Conservation (phyloP, 1,140 invertebrate species). For the Polypedilum vanderplanki region DNA sequence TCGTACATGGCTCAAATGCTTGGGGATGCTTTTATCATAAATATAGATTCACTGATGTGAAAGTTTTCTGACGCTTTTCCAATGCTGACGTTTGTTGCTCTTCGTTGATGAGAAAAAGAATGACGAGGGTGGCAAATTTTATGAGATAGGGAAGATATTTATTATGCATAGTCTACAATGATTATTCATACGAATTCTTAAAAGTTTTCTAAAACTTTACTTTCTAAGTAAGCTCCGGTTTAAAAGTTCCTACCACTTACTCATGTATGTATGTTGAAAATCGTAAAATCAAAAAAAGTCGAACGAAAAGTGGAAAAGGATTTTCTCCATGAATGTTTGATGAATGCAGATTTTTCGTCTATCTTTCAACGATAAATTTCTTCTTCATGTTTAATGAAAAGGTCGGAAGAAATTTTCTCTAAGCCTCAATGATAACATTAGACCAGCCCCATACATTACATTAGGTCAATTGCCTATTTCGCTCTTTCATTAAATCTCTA, state of each 20-base stretch:
- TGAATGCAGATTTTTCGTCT: not conserved
- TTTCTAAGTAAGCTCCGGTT: no score
- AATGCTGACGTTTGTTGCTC: not conserved
- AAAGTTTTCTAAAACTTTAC: no score
- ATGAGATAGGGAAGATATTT: not conserved
- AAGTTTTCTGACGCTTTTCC: not conserved
- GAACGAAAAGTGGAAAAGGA: not conserved
- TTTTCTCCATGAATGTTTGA: not conserved
- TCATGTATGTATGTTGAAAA: no score
- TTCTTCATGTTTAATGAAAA: no score
- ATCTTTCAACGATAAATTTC: no score
- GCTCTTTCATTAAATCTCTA: not conserved
- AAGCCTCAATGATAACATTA: not conserved
- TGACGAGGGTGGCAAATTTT: not conserved
- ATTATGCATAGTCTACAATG: no score
- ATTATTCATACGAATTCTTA: no score
- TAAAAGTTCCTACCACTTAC: no score
- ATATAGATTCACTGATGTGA: conserved; percentile 6
- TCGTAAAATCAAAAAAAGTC: not conserved
- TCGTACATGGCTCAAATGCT: not conserved
- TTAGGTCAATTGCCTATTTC: not conserved
- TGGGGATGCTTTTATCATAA: not conserved
- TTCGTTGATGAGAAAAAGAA: not conserved
- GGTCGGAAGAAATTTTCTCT: no score
- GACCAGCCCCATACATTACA: not conserved